Percentiles rank a stretch among this genome's conserved stretches.
Evolutionary conservation across 2,888 invertebrate genomes (phyloP).

Genomic region (Gerris lacustris): DNA sequence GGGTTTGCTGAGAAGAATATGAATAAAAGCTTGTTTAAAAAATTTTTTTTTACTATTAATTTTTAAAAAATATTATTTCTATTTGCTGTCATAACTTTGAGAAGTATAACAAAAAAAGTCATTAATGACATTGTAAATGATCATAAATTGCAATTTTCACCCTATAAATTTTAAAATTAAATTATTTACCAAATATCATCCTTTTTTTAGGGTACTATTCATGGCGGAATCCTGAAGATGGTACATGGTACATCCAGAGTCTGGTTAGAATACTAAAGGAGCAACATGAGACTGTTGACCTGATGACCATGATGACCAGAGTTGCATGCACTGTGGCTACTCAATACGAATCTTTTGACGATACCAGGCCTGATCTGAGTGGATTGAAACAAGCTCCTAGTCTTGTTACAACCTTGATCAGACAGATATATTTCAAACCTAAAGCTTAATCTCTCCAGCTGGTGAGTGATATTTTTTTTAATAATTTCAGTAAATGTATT

Average conservation of each 20-base stretch:
- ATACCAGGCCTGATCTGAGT: constrained; percentile 36
- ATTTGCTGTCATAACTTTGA: too few relatives aligned
- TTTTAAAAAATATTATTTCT: too few relatives aligned
- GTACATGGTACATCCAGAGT: constrained; percentile 62
- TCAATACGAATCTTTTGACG: constrained; percentile 46
- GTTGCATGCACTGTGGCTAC: constrained; percentile 52
- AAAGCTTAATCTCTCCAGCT: constrained; percentile 15
- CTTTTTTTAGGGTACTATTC: constrained; percentile 48
- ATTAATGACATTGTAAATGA: too few relatives aligned
- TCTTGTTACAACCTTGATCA: constrained; percentile 53
- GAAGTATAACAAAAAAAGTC: too few relatives aligned
- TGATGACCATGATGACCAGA: constrained; percentile 51
- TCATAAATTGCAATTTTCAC: too few relatives aligned
- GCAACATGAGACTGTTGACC: constrained; percentile 42
- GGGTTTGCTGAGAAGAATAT: too few relatives aligned
- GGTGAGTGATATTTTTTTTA: too few relatives aligned
- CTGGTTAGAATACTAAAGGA: constrained; percentile 46
- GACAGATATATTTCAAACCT: constrained; percentile 41
- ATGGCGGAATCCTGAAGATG: constrained; percentile 51
- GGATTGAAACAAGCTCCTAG: constrained; percentile 56
- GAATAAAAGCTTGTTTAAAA: too few relatives aligned
- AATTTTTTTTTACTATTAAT: too few relatives aligned
- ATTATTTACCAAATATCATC: too few relatives aligned
- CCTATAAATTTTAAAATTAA: too few relatives aligned
- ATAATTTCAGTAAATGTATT: too few relatives aligned